These are phyloP conservation scores for Ivindomyrus marchei DNA, from an alignment of 2,113 vertebrate species.

Conservation along the genomic window DNA sequence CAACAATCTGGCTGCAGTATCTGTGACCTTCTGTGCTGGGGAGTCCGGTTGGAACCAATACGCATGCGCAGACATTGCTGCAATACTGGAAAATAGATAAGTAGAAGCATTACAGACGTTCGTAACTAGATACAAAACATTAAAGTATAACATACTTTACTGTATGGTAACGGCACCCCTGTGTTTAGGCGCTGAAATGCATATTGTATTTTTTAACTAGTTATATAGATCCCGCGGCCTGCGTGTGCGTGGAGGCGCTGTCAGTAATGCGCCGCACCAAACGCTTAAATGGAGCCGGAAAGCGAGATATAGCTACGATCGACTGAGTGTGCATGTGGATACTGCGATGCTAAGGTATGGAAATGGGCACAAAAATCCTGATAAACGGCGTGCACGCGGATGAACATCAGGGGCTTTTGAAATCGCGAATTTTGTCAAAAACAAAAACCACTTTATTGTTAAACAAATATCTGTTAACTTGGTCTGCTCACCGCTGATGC, in stretches of 20 bases:
- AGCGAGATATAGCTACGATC: background rate
- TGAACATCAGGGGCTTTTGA: background rate
- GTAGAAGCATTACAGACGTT: background rate
- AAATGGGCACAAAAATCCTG: background rate
- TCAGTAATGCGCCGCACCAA: background rate
- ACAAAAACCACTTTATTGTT: background rate
- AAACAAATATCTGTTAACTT: background rate
- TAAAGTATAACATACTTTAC: background rate
- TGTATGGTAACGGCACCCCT: background rate
- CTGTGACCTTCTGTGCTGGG: background rate
- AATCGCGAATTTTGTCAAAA: background rate
- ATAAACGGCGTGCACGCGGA: background rate
- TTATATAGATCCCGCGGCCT: background rate
- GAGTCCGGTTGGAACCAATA: background rate
- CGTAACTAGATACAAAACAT: background rate
- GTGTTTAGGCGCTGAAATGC: background rate
- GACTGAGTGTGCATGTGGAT: slow-evolving; percentile 24
- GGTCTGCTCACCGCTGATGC: too few species aligned
- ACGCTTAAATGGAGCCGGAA: slow-evolving; percentile 47
- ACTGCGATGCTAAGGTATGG: background rate
- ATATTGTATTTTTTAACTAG: background rate
- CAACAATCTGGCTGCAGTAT: background rate
- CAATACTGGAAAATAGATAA: background rate
- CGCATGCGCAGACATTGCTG: background rate
- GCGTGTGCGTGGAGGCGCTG: slow-evolving; percentile 40